Evolutionary conservation across 2,113 vertebrate species (phyloP), one percentile per base, ranked within the genome.

Genomic region (Cryptoleucopteryx plumbea): DNA sequence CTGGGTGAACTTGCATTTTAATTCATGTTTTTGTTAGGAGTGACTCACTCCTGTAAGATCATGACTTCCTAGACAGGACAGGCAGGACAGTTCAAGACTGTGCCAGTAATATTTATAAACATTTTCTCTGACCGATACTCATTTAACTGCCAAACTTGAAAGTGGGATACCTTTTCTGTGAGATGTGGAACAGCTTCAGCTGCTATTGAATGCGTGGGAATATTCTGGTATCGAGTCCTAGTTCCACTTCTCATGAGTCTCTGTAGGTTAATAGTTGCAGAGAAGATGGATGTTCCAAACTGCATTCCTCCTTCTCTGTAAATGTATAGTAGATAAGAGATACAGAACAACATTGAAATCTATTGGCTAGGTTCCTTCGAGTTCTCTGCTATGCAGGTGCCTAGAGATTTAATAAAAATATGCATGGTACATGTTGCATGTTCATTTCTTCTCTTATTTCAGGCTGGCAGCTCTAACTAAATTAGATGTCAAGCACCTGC

Each of bases 401-500:
- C 7, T 50, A 83, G 45, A 78, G 82, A 78, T 58, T 83, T 86
- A 47, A 70, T 93, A 91, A 95, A 86, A n/a, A 31, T 48, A 82
- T 83, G 38, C 52, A 17, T 72, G 25, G 6, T 91, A 63, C 5
- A 4, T 82, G 52, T 90, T 95, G 82, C 74, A 82, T 65, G 66
- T 91, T 96, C 38, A 58, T 67, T 91, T 97, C 73, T 80, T 95
- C 66, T 83, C 62, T 94, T 94, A 90, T 85, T 98, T 95, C 82
- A 97, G 59, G 70, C 82, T 97, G 84, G 48, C 93, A 97, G 68
- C 71, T 96, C 58, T 94, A 96, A 89, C 85, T 90, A 55, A 97
- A 96, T 96, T 87, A 95, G 77, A 86, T 97, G 94, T 98, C 92
- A 97, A 91, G 78, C 70, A 95, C 95, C 79, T 91, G 77, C 97